phyloP scores from a whole-genome alignment of 2,797 vertebrate species.

The Syngnathus acus region DNA sequence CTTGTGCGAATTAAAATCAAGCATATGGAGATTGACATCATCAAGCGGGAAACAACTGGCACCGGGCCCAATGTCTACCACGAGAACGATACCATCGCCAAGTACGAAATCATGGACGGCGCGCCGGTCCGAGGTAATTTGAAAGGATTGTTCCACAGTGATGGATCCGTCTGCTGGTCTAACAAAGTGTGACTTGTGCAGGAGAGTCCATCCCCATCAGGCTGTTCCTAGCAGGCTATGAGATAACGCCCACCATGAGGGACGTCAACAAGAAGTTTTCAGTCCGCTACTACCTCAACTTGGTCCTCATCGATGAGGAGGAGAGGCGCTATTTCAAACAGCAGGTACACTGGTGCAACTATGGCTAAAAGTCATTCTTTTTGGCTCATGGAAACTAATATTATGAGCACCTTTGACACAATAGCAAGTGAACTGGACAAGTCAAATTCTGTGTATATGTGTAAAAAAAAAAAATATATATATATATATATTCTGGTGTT shows the following conservation, averaged over 20 bases:
- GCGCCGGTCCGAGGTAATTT: conserved; percentile 89
- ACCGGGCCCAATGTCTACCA: conserved; percentile 93
- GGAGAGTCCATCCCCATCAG: conserved; percentile 97
- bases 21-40: conserved; percentile 97
- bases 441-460: background rate
- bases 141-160: background rate
- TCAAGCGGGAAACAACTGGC: conserved; percentile 92
- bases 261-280: conserved; percentile 98
- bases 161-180: background rate
- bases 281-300: conserved; percentile 95
- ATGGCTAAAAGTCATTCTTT: too few species aligned
- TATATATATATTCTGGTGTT: background rate
- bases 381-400: background rate
- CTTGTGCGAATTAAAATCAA: conserved; percentile 95
- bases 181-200: conserved; percentile 34
- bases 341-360: conserved; percentile 72
- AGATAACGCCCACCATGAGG: conserved; percentile 92
- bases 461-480: background rate
- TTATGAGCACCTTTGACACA: background rate
- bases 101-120: conserved; percentile 98
- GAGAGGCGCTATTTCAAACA: conserved; percentile 97
- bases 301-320: conserved; percentile 95
- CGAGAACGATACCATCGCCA: conserved; percentile 95
- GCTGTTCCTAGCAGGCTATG: conserved; percentile 91
- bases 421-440: background rate